Evolutionary conservation across 2,888 invertebrate genomes (phyloP), one percentile per base, ranked within the genome.

Genomic region (Leptarthrus brevirostris): DNA sequence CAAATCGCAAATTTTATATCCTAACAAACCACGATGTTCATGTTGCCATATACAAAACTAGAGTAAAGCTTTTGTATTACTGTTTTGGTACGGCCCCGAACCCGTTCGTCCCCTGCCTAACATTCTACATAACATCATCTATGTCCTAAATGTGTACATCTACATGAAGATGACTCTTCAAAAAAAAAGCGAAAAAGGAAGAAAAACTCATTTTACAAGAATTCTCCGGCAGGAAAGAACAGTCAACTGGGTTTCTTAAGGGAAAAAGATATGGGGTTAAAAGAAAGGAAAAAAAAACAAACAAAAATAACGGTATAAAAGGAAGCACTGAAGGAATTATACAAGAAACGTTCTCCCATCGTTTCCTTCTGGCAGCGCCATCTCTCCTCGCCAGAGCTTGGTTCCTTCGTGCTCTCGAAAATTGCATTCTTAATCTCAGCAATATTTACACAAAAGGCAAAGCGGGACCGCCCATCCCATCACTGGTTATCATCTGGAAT

Each of bases 381-480:
- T 47, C 47, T 16, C 47, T 14, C 5, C 47, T 2, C 47, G 30
- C 30, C 30, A 4, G 30, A 8, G 30, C 30, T 30, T 30, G 8
- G 30, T 8, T 30, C 30, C 30, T 30, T 30, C n/a, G 14, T 66
- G 12, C 20, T 53, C 24, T 52, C 49, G 40, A 54, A 73, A 73
- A 66, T 66, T 73, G 73, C 73, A 73, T 73, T 54, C 66, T 66
- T 73, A 73, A 73, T 73, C 73, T 66, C 73, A 26, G 44, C 40
- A 73, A 73, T 73, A 73, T 73, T 73, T 73, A 54, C 73, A 73
- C 73, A 73, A 66, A 66, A 66, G 66, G 66, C 66, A 47, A 49
- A 66, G 16, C 8, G 49, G 66, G 14, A 20, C 66, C 30, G 14
- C 47, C 47, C 66, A 66, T 20, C 24, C 44, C 66, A 18, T 49